phyloP scores from a whole-genome alignment of 2,797 vertebrate genomes.

The Anguilla megastoma region DNA sequence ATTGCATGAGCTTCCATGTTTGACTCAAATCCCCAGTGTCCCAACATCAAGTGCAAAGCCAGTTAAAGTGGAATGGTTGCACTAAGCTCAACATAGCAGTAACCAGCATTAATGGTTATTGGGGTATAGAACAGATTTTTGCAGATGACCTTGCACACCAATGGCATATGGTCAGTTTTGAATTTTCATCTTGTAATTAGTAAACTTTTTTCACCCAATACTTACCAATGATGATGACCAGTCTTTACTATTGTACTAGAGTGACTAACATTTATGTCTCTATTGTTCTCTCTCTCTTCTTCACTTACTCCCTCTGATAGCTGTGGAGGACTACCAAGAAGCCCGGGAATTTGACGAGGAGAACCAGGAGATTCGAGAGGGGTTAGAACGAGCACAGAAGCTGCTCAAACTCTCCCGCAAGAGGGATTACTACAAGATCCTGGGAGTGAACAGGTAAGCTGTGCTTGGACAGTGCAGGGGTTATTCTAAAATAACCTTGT shows the following conservation, averaged over 20 bases:
- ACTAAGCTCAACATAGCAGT: no score
- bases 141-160: background rate
- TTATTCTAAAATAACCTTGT: background rate
- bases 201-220: background rate
- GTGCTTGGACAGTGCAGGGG: background rate
- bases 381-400: conserved; percentile 79
- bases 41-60: background rate
- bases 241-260: background rate
- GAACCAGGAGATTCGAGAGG: conserved; percentile 74
- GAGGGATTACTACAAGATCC: conserved; percentile 85
- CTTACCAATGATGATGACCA: background rate
- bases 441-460: conserved; percentile 76
- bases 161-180: background rate
- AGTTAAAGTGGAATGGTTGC: background rate
- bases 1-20: background rate
- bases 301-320: conserved; percentile 50
- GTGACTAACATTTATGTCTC: background rate
- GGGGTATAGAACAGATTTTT: no score
- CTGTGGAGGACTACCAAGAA: conserved; percentile 81
- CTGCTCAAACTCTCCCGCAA: conserved; percentile 80
- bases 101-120: no score
- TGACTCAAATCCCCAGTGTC: background rate
- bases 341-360: conserved; percentile 78
- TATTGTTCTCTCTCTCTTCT: background rate
- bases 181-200: background rate